Conservation (phyloP, 1,140 invertebrate genomes). For the Vanessa tameamea region DNA sequence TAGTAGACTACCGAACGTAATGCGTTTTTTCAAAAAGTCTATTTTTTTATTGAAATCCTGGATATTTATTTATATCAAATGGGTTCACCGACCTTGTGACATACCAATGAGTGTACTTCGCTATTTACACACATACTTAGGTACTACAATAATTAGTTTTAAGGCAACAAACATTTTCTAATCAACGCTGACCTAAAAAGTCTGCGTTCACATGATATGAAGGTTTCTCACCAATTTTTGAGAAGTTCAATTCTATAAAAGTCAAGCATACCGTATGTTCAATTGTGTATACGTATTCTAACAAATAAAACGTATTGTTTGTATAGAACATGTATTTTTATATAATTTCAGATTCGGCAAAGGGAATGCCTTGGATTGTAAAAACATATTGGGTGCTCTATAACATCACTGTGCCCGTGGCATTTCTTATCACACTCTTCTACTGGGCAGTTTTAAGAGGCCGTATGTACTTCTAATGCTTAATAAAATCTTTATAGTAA, state of each 20-base stretch:
- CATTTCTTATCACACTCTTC: slow-evolving; percentile 83
- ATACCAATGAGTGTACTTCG: slow-evolving; percentile 1
- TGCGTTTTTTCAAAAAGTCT: no score
- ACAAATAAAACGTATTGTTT: no score
- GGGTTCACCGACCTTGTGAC: slow-evolving; percentile 16
- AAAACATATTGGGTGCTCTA: slow-evolving; percentile 85
- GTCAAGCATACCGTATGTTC: no score
- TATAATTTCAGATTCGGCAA: slow-evolving; percentile 50
- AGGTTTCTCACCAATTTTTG: no score
- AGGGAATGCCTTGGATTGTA: slow-evolving; percentile 77
- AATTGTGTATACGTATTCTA: no score
- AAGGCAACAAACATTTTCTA: slow-evolving; percentile 5
- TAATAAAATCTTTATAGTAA: background rate
- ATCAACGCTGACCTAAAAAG: background rate
- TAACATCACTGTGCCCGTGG: slow-evolving; percentile 82
- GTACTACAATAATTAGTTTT: background rate
- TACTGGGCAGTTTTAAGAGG: slow-evolving; percentile 85
- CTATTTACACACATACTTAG: background rate
- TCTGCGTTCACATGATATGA: background rate
- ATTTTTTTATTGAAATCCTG: no score
- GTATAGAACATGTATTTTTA: background rate
- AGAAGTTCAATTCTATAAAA: no score
- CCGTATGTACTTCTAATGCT: slow-evolving; percentile 60
- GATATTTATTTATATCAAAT: background rate
- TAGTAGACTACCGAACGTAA: no score